Percentiles rank a stretch among this genome's conserved stretches.
Evolutionary conservation across 2,888 invertebrate genomes (phyloP).

Genomic region (Spodoptera exigua): DNA sequence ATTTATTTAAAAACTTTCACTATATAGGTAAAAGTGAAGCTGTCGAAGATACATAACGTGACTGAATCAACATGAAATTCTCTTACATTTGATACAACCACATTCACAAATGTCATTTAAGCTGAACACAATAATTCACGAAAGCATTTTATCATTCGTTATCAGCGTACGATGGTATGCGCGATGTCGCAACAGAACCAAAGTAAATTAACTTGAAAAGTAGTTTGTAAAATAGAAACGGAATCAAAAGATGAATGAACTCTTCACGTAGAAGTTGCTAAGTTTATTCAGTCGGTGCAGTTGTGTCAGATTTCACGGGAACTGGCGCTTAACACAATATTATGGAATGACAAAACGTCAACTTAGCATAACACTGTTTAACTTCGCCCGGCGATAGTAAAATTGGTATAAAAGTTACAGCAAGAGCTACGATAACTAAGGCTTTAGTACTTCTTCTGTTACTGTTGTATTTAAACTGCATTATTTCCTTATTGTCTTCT

Average conservation of each 20-base stretch:
- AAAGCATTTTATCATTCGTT: slow-evolving; percentile 37
- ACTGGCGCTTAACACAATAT: slow-evolving; percentile 82
- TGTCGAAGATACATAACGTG: no score
- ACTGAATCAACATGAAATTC: no score
- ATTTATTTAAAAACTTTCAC: no score
- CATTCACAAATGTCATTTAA: slow-evolving; percentile 3
- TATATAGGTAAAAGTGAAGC: no score
- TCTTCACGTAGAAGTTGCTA: slow-evolving; percentile 68
- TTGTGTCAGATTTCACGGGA: slow-evolving; percentile 79
- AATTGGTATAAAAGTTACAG: slow-evolving; percentile 61
- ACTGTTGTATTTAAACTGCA: not conserved
- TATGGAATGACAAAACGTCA: slow-evolving; percentile 79
- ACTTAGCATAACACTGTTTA: slow-evolving; percentile 80
- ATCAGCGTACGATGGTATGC: slow-evolving; percentile 34
- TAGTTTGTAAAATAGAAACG: slow-evolving; percentile 49
- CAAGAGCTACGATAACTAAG: slow-evolving; percentile 23
- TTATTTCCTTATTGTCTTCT: no score
- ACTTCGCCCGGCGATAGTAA: slow-evolving; percentile 70
- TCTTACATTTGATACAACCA: not conserved
- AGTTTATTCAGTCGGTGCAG: slow-evolving; percentile 79
- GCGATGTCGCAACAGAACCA: slow-evolving; percentile 16
- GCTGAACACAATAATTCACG: slow-evolving; percentile 18
- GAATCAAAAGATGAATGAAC: slow-evolving; percentile 67
- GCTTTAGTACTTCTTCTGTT: slow-evolving; percentile 21
- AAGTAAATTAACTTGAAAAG: slow-evolving; percentile 49